Evolutionary conservation across 2,797 vertebrate species (phyloP).

Genomic region (Hirundo rustica): DNA sequence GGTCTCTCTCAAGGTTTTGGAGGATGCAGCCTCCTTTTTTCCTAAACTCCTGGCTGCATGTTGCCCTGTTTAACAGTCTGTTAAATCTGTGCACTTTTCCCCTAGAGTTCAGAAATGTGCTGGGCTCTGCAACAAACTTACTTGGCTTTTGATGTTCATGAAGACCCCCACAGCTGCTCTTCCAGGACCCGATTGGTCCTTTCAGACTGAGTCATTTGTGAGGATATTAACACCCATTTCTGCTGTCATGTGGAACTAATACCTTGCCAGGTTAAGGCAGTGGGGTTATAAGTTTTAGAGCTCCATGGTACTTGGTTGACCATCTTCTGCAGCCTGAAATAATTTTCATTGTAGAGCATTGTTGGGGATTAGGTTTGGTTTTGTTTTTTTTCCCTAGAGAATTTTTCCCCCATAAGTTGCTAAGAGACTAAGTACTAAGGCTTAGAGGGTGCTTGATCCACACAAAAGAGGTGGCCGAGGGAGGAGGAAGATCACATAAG

Average conservation of each 20-base stretch:
- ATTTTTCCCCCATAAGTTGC: no score
- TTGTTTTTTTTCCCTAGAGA: no score
- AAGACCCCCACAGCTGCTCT: no score
- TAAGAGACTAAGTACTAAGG: no score
- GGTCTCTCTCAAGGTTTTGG: not conserved
- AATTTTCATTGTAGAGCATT: not conserved
- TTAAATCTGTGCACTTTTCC: not conserved
- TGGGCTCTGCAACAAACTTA: not conserved
- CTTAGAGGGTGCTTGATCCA: no score
- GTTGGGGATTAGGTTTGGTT: no score
- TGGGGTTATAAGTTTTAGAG: not conserved
- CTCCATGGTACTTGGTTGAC: accelerated
- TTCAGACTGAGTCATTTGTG: not conserved
- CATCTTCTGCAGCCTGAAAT: not conserved
- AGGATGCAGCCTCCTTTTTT: not conserved
- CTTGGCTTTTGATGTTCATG: not conserved
- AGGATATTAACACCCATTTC: not conserved
- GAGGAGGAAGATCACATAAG: no score
- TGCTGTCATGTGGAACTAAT: not conserved
- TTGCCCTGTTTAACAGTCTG: not conserved
- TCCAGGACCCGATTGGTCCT: not conserved
- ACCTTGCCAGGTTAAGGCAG: not conserved
- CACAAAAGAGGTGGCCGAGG: no score
- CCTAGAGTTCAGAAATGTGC: not conserved
- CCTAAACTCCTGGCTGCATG: accelerated